Percentiles rank a stretch among this genome's conserved stretches.
These are phyloP conservation scores for Lutjanus campechanus DNA, from an alignment of 2,797 vertebrate species.

Conservation along the genomic window DNA sequence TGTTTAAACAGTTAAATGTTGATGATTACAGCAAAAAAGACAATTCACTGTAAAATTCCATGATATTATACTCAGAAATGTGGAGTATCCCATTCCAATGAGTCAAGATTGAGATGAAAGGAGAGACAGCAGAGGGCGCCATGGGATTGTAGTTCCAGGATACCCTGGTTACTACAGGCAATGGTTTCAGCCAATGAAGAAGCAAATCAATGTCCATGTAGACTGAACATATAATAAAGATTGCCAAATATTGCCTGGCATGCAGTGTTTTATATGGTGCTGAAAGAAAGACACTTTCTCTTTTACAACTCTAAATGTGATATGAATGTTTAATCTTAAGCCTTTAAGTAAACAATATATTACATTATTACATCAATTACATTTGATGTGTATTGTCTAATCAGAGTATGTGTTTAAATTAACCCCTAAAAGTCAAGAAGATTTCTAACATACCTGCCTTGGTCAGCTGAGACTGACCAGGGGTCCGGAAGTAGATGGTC, in stretches of 20 bases:
- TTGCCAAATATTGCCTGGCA: conserved; percentile 45
- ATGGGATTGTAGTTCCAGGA: conserved; percentile 80
- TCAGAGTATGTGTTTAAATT: conserved; percentile 7
- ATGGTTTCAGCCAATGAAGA: conserved; percentile 77
- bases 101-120: conserved; percentile 81
- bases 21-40: conserved; percentile 67
- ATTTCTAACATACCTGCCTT: conserved; percentile 95
- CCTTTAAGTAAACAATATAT: conserved; percentile 14
- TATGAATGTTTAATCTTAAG: conserved; percentile 11
- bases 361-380: background rate
- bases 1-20: conserved; percentile 70
- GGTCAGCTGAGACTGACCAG: conserved; percentile 95
- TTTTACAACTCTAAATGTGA: conserved; percentile 17
- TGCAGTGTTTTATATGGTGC: conserved; percentile 51
- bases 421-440: conserved; percentile 51
- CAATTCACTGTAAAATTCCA: conserved; percentile 56
- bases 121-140: conserved; percentile 78
- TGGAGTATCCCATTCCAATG: conserved; percentile 69
- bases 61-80: conserved; percentile 63
- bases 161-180: conserved; percentile 56
- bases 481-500: conserved; percentile 92
- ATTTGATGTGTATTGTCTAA: background rate
- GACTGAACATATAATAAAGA: conserved; percentile 52
- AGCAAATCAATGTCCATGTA: conserved; percentile 68
- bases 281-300: conserved; percentile 16